phyloP scores from a whole-genome alignment of 2,888 invertebrate species.

The Ceraclea dissimilis region DNA sequence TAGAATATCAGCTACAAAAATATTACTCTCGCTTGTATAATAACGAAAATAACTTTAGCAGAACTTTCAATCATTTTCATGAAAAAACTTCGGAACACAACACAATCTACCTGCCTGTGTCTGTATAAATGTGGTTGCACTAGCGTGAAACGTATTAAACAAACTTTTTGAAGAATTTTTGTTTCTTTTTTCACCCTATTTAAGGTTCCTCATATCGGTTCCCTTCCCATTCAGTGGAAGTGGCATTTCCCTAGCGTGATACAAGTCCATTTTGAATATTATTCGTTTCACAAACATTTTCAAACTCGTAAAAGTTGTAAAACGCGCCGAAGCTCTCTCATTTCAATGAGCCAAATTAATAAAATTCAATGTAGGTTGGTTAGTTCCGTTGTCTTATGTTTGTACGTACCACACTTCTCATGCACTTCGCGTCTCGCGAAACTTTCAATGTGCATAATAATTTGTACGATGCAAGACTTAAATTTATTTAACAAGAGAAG shows the following conservation, averaged over 20 bases:
- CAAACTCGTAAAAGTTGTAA: slow-evolving; percentile 17
- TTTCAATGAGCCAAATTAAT: background rate
- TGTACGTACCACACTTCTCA: background rate
- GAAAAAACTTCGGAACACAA: too few relatives aligned
- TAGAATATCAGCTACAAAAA: too few relatives aligned
- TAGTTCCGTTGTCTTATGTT: background rate
- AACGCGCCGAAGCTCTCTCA: slow-evolving; percentile 4
- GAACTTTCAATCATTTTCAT: too few relatives aligned
- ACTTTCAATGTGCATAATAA: too few relatives aligned
- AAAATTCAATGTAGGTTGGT: background rate
- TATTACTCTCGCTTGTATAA: too few relatives aligned
- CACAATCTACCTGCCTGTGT: too few relatives aligned
- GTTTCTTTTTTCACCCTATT: background rate
- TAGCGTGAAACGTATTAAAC: too few relatives aligned
- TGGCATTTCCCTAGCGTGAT: slow-evolving; percentile 20
- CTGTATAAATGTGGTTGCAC: too few relatives aligned
- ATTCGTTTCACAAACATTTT: slow-evolving; percentile 14
- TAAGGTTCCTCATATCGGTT: background rate
- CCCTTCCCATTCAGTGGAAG: slow-evolving; percentile 5
- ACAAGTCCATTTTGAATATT: slow-evolving; percentile 20
- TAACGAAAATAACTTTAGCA: too few relatives aligned
- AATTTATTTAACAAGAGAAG: too few relatives aligned
- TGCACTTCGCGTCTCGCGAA: too few relatives aligned
- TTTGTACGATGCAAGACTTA: too few relatives aligned
- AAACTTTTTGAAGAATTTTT: background rate